Conservation (phyloP, 1,140 invertebrate species). For the Drosophila nebulosa region DNA sequence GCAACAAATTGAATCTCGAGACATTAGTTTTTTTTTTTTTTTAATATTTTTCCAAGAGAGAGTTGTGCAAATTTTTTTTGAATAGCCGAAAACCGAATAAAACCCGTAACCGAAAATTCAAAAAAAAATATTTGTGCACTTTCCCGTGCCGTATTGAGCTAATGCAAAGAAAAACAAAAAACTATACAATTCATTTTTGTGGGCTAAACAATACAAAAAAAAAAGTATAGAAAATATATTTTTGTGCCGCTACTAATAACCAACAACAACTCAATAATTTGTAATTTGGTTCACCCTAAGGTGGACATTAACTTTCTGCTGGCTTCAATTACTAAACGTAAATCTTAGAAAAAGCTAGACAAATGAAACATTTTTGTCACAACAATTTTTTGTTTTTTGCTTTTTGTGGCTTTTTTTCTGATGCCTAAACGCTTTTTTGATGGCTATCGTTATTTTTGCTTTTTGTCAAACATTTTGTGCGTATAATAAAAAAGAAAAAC, state of each 20-base stretch:
- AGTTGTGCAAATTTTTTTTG: conserved; percentile 49
- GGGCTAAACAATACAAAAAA: neutral
- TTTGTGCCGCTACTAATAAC: conserved; percentile 25
- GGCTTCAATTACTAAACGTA: conserved; percentile 43
- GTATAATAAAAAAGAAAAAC: conserved; percentile 39
- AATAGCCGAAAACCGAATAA: conserved; percentile 25
- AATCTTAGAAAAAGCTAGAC: conserved; percentile 28
- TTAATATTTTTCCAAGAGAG: conserved; percentile 30
- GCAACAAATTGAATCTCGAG: neutral
- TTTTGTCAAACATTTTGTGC: conserved; percentile 47
- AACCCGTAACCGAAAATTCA: conserved; percentile 14
- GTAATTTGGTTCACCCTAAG: conserved; percentile 8
- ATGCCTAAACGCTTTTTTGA: conserved; percentile 27
- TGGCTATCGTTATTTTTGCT: conserved; percentile 32
- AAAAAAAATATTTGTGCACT: conserved; percentile 49
- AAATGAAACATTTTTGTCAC: conserved; percentile 38
- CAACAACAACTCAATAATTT: conserved; percentile 18
- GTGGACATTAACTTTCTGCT: conserved; percentile 21
- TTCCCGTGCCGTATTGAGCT: conserved; percentile 21
- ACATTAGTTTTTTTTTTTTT: no score
- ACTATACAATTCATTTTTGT: neutral
- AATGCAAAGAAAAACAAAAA: conserved; percentile 2
- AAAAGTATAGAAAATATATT: conserved; percentile 50
- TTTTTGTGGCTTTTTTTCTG: conserved; percentile 62
- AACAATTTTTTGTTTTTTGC: conserved; percentile 54